Base-by-base conservation (phyloP, 1,140 invertebrate genomes). In the Probaryconus sp. region DNA sequence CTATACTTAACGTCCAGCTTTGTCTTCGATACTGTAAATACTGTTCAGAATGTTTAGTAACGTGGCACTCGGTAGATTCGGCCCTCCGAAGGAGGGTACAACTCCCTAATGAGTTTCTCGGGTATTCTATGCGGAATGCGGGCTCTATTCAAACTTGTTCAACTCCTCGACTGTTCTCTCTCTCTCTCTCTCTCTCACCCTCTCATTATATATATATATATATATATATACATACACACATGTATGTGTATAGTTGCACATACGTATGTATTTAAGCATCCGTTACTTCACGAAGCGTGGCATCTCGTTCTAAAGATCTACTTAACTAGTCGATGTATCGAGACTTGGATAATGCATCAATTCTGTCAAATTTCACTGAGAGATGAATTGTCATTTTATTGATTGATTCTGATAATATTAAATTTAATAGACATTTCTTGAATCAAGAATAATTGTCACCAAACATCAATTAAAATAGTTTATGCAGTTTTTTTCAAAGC, bases 101-200 rank as follows among this genome's bases (percentile, higher is more conserved):
- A 81, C 80, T 82, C 79, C 51, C 80, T 76, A 82, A 82, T 82
- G 81, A 83, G 81, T 82, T 83, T 83, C 78, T 78, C 81, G 73
- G 73, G 77, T 83, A 83, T 82, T 80, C 78, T 79, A 83, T 81
- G 80, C 72, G 78, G 80, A 83, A 82, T 83, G 80, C 77, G 81
- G 81, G 78, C 64, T 81, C 79, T 81, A 81, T 83, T 82, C 79
- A 81, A 83, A 82, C 79, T 82, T 80, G 21, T 55, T 69, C 58
- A 33, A 65, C 68, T 75, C 58, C 51, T 55, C 65, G 60, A 69
- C 47, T 60, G 55, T 64, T 61, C 73, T 53, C 48, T 67, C 56
- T 48, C n/a, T n/a, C n/a, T n/a, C n/a, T n/a, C n/a, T n/a, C n/a
- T n/a, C n/a, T n/a, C n/a, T n/a, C n/a, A n/a, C n/a, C n/a, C n/a